These are phyloP conservation scores for Lucilia cuprina DNA, from an alignment of 1,140 invertebrate genomes.

Conservation along the genomic window DNA sequence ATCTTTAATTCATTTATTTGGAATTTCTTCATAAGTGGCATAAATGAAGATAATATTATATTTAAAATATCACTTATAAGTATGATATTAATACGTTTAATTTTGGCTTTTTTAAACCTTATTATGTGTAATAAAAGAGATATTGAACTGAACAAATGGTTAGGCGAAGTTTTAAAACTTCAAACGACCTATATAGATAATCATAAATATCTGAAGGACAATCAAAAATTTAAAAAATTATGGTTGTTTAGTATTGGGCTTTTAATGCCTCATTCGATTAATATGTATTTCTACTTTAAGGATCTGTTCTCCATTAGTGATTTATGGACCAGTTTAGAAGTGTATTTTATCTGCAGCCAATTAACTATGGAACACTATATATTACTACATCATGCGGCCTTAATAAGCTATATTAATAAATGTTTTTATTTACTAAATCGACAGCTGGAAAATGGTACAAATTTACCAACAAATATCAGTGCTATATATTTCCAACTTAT, in stretches of 20 bases:
- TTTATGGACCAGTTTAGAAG: background rate
- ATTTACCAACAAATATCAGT: background rate
- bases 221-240: background rate
- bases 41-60: background rate
- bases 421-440: background rate
- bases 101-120: background rate
- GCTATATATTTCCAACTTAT: background rate
- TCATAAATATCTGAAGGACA: background rate
- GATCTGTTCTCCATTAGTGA: background rate
- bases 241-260: background rate
- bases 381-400: background rate
- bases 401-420: background rate
- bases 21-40: background rate
- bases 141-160: background rate
- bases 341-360: background rate
- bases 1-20: background rate
- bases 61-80: background rate
- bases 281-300: background rate
- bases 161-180: background rate
- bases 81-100: background rate
- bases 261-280: background rate
- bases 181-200: background rate
- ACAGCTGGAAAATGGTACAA: background rate
- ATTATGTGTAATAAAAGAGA: background rate
- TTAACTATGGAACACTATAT: background rate